A percentile compares a stretch with the other conserved stretches of the same genome.
phyloP scores from a whole-genome alignment of 1,140 invertebrate species.

The Apis dorsata region DNA sequence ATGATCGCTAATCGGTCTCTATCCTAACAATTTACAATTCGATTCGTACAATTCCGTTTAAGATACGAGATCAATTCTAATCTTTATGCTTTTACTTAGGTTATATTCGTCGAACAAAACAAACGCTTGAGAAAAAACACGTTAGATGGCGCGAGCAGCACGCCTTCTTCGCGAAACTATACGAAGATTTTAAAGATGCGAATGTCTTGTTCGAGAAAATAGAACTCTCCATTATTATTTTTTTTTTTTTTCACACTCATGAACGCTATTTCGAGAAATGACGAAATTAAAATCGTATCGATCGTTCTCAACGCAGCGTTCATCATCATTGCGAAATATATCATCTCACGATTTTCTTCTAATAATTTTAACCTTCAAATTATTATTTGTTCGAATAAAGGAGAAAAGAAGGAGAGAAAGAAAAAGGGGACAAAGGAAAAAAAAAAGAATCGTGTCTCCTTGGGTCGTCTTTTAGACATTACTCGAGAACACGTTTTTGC shows the following conservation, averaged over 20 bases:
- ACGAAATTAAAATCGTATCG: too few relatives aligned
- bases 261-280: too few relatives aligned
- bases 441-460: neutral
- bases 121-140: neutral
- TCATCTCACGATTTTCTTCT: too few relatives aligned
- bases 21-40: neutral
- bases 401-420: neutral
- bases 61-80: neutral
- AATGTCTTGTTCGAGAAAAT: too few relatives aligned
- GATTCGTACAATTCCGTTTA: too few relatives aligned
- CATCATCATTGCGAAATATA: too few relatives aligned
- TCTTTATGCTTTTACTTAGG: neutral
- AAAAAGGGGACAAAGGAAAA: neutral
- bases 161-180: too few relatives aligned
- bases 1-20: neutral
- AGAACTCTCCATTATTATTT: too few relatives aligned
- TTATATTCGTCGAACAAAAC: neutral
- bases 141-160: neutral
- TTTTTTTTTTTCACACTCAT: too few relatives aligned
- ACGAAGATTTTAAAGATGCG: too few relatives aligned
- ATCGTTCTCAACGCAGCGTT: too few relatives aligned
- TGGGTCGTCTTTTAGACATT: slow-evolving; percentile 38
- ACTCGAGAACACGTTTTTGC: slow-evolving; percentile 75
- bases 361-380: too few relatives aligned
- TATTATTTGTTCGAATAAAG: neutral